phyloP scores from a whole-genome alignment of 2,113 vertebrate species.

The Forbesichthys papilliferus region DNA sequence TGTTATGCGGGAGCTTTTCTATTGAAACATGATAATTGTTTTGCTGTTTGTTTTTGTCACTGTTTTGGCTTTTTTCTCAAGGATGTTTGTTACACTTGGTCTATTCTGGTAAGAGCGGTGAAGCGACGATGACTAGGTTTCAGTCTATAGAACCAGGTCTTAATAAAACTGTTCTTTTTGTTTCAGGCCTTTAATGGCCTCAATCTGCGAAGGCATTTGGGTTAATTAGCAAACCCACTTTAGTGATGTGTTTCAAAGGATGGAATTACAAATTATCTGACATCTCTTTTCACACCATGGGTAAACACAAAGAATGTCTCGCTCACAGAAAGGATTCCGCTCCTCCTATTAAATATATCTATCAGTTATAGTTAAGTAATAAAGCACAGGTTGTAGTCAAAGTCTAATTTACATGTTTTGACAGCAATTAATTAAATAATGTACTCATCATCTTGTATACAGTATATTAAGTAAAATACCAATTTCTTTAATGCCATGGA shows the following conservation, averaged over 20 bases:
- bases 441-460: too few species aligned
- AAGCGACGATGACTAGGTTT: slow-evolving; percentile 22
- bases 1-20: slow-evolving; percentile 10
- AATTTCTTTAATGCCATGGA: too few species aligned
- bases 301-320: slow-evolving; percentile 64
- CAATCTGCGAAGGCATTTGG: slow-evolving; percentile 69
- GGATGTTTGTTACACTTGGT: slow-evolving; percentile 11
- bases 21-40: neutral
- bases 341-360: slow-evolving; percentile 46
- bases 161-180: slow-evolving; percentile 56
- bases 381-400: slow-evolving; percentile 59
- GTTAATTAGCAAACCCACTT: slow-evolving; percentile 74
- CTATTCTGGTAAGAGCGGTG: neutral
- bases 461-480: too few species aligned
- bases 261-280: slow-evolving; percentile 70
- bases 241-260: slow-evolving; percentile 73
- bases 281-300: slow-evolving; percentile 55
- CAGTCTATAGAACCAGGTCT: slow-evolving; percentile 53
- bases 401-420: slow-evolving; percentile 22
- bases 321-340: slow-evolving; percentile 43
- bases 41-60: slow-evolving; percentile 8
- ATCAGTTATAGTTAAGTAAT: slow-evolving; percentile 31
- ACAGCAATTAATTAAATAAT: neutral
- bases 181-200: slow-evolving; percentile 52
- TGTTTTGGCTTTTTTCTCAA: slow-evolving; percentile 15